Base-by-base conservation (phyloP, 2,888 invertebrate species). In the Cactoblastis cactorum region DNA sequence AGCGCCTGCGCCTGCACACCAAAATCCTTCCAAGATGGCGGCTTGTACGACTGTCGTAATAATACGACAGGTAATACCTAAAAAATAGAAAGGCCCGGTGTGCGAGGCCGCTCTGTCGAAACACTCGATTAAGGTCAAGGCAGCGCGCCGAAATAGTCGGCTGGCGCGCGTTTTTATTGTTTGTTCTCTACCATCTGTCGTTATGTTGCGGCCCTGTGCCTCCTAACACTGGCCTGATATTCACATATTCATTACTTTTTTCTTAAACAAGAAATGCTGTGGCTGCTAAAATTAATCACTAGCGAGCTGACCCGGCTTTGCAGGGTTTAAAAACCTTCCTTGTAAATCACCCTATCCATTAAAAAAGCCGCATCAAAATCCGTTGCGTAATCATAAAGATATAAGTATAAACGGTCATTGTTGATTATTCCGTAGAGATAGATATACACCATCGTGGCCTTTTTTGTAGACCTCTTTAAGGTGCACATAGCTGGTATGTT, bases 1-100 rank as follows among this genome's bases (percentile, higher is more conserved):
- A 74, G 74, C 73, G 71, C 69, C 63, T 69, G 74, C 67, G 67
- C 71, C 63, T 69, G 74, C 67, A 67, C 71, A 75, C 76, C 71
- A 67, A 80, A 81, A 82, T 80, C 77, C 78, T 83, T 77, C 70
- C 71, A 82, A 82, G 78, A 84, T 80, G 80, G 80, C 82, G 81
- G 79, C 75, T 79, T 74, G 75, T 78, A 80, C 76, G 79, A 75
- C 77, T 83, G 84, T 85, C 82, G 88, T 87, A 86, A 87, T 88
- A 85, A 88, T 86, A 85, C 81, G 83, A 87, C 87, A 88, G 86
- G 88, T 88, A 87, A 87, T 87, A 80, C 86, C 86, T 87, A 89
- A 89, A 89, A 89, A 88, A 88, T 89, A 89, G 85, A 86, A 90
- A 88, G 89, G 89, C 87, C 88, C 84, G 85, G 85, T 84, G 85